phyloP scores from a whole-genome alignment of 2,888 invertebrate genomes.

The Lasiommata megera region DNA sequence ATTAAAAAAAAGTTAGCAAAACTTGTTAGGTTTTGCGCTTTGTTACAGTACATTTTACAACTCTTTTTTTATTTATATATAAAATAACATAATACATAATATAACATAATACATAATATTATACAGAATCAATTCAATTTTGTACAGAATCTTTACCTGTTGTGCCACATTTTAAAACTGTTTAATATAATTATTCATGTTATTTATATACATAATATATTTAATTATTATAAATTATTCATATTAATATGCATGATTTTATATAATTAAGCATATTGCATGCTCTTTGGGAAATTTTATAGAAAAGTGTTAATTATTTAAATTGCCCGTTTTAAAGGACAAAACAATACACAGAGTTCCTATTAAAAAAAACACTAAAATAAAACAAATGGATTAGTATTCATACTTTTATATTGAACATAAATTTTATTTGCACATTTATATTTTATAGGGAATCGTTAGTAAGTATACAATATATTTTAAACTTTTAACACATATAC shows the following conservation, averaged over 20 bases:
- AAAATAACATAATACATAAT: too few relatives aligned
- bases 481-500: too few relatives aligned
- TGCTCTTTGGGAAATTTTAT: too few relatives aligned
- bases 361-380: background rate
- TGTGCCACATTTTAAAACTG: background rate
- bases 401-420: background rate
- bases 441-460: background rate
- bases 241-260: too few relatives aligned
- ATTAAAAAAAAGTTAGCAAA: too few relatives aligned
- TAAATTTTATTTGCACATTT: constrained; percentile 6
- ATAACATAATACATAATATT: too few relatives aligned
- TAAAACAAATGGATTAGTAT: background rate
- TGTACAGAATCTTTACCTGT: background rate
- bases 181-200: background rate
- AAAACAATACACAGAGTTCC: background rate
- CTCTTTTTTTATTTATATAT: too few relatives aligned
- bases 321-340: background rate
- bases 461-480: background rate
- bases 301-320: too few relatives aligned
- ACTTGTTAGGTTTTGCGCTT: too few relatives aligned
- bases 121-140: too few relatives aligned
- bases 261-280: too few relatives aligned
- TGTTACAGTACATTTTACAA: too few relatives aligned
- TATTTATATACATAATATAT: background rate
- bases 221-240: background rate